Evolutionary conservation across 2,113 vertebrate genomes (phyloP).

Genomic region (Henicopernis longicauda): DNA sequence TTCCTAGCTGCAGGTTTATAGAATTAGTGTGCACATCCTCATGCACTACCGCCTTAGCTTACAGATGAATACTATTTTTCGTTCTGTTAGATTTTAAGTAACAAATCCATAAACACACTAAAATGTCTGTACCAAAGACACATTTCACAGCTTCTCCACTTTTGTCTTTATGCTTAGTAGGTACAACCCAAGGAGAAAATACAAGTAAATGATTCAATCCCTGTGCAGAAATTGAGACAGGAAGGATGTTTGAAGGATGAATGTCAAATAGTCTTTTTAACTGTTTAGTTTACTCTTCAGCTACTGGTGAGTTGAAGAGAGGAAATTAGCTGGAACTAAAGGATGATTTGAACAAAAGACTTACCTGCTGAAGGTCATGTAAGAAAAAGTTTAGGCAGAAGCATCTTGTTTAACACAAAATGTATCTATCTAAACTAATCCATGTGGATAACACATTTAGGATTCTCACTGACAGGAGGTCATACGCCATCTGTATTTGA

Average conservation of each 20-base stretch:
- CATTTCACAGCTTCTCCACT: not conserved
- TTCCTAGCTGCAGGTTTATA: not conserved
- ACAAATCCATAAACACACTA: not conserved
- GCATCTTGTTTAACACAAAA: constrained; percentile 41
- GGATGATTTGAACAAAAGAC: not conserved
- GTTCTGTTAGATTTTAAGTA: not conserved
- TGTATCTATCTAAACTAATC: constrained; percentile 17
- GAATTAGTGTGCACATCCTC: not conserved
- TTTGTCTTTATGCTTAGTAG: not conserved
- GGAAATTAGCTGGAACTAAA: not conserved
- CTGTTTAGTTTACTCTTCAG: not conserved
- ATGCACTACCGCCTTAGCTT: not conserved
- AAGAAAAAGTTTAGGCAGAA: constrained; percentile 18
- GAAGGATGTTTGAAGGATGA: not conserved
- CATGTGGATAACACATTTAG: constrained; percentile 37
- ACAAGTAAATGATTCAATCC: not conserved
- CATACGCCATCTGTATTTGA: constrained; percentile 42
- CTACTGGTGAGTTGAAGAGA: not conserved
- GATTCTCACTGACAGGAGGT: constrained; percentile 40
- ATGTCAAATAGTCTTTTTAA: not conserved
- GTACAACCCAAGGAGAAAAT: not conserved
- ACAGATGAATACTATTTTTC: not conserved
- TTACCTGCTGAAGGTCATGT: constrained; percentile 19
- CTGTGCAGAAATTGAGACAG: not conserved
- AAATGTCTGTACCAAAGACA: not conserved